Evolutionary conservation across 2,888 invertebrate genomes (phyloP).

Genomic region (Clusia tigrina): DNA sequence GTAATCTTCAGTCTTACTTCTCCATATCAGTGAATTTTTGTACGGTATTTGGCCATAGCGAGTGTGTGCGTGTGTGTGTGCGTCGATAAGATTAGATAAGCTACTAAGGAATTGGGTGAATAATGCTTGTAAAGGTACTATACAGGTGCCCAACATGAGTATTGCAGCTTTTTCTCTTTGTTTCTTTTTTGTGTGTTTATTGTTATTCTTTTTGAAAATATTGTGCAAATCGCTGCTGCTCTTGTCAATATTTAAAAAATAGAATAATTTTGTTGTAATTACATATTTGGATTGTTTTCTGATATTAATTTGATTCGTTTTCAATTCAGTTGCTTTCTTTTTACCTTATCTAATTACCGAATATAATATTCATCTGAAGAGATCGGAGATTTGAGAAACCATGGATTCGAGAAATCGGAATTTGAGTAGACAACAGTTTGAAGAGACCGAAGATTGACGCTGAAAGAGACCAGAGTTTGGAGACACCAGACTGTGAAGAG

Average conservation of each 20-base stretch:
- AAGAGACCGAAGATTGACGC: no score
- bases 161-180: neutral
- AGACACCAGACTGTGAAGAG: no score
- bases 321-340: no score
- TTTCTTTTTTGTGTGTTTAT: neutral
- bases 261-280: slow-evolving; percentile 6
- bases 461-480: no score
- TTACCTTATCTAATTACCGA: no score
- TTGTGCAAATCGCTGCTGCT: slow-evolving; percentile 2
- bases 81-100: slow-evolving; percentile 43
- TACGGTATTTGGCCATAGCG: neutral
- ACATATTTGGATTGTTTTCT: no score
- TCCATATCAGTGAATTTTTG: slow-evolving; percentile 26
- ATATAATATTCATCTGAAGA: no score
- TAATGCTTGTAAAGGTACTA: slow-evolving; percentile 29
- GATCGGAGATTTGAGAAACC: no score
- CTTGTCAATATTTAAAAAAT: slow-evolving; percentile 12
- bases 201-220: slow-evolving; percentile 8
- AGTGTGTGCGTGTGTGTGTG: slow-evolving; percentile 25
- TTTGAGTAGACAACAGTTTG: no score
- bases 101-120: slow-evolving; percentile 40
- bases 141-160: neutral
- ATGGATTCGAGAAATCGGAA: no score
- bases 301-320: no score
- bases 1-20: slow-evolving; percentile 38